Conservation (phyloP, 2,888 invertebrate species). For the Mythimna vitellina region DNA sequence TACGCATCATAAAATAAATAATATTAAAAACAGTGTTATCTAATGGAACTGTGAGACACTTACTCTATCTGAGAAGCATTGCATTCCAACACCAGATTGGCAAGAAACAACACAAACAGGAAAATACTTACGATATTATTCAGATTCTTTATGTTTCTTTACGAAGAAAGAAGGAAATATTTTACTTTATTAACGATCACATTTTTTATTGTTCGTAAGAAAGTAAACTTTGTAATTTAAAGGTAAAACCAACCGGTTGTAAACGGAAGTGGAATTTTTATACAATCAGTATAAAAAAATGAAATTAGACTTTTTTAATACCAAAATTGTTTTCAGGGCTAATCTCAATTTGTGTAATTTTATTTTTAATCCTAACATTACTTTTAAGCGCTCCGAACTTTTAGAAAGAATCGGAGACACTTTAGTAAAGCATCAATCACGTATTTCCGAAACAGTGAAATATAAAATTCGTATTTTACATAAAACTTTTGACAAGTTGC, state of each 20-base stretch:
- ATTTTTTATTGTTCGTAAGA: not conserved
- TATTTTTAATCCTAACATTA: not conserved
- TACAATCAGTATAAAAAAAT: not conserved
- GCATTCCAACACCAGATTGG: conserved; percentile 14
- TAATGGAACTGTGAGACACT: conserved; percentile 22
- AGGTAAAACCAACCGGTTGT: not conserved
- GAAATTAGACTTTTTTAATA: not conserved
- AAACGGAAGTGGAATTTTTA: not conserved
- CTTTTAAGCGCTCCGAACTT: conserved; percentile 15
- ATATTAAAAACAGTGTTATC: not conserved
- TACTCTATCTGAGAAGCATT: conserved; percentile 12
- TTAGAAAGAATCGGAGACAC: conserved; percentile 8
- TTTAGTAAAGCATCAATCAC: conserved; percentile 29
- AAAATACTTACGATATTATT: conserved; percentile 53
- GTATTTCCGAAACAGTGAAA: conserved; percentile 61
- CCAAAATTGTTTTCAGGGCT: not conserved
- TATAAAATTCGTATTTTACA: conserved; percentile 66
- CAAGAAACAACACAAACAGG: conserved; percentile 52
- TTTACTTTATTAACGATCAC: conserved; percentile 23
- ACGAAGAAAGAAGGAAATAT: conserved; percentile 8
- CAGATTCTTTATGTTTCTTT: conserved; percentile 20
- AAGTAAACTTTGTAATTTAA: conserved; percentile 11
- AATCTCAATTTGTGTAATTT: not conserved
- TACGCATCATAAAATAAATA: no score
- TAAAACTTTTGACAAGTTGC: conserved; percentile 79